Base-by-base conservation (phyloP, 1,140 invertebrate genomes). In the Anagrus nilaparvatae region DNA sequence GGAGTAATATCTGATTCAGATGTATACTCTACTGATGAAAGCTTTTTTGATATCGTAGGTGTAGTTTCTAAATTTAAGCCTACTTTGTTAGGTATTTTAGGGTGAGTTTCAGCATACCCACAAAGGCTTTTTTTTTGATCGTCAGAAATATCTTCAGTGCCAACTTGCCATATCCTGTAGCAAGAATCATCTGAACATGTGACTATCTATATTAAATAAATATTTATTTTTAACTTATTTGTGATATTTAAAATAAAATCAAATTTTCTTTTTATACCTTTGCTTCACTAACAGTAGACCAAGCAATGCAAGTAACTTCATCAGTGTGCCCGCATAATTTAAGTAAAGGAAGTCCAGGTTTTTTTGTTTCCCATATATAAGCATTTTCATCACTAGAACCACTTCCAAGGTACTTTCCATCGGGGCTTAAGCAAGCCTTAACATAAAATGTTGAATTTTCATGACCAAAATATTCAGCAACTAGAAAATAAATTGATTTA, bases 301-400 rank as follows among this genome's bases (percentile, higher is more conserved):
- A 91, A 1, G 82, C 77, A 4, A 90, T 84, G 58, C 81, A 81
- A 2, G 87, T 86, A 0, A 91, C 87, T 71, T 93, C 87, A 8
- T 79, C 82, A n/a, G 67, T 70, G 54, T 92, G 87, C 1, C 85
- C 85, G 4, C 61, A 66, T 0, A 91, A 66, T 42, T 74, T 73
- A 10, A 82, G 71, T 18, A 87, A 53, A 1, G 83, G 83, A 33
- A 64, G 47, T 13, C 76, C 74, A 14, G 71, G 63, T 49, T 71
- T 70, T 3, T 72, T 71, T 6, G 77, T 71, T 55, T 81, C 78
- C 87, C 87, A 93, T 43, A 92, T 81, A 51, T 90, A 90, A 1
- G 84, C 87, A 49, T 77, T 71, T 50, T 82, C 77, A 62, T 90
- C 86, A 55, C 80, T 84, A 44, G 87, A 90, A 2, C 88, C 88